Conservation (phyloP, 2,113 vertebrate genomes). For the Phasianus colchicus region DNA sequence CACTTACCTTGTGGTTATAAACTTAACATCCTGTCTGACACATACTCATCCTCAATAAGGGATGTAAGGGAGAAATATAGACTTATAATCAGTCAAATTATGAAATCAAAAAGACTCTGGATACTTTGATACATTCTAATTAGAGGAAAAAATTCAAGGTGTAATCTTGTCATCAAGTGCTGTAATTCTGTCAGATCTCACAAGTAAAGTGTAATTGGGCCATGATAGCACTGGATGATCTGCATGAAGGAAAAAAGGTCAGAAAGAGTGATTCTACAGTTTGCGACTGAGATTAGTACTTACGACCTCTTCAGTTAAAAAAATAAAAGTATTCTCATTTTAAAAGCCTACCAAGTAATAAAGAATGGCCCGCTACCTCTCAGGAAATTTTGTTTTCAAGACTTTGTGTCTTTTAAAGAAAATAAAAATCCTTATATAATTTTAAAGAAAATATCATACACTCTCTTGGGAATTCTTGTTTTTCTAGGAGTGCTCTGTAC, state of each 20-base stretch:
- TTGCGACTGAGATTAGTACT: neutral
- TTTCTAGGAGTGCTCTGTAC: neutral
- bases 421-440: neutral
- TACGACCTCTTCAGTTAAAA: neutral
- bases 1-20: neutral
- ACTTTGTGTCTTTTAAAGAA: neutral
- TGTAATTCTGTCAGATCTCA: constrained; percentile 61
- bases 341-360: neutral
- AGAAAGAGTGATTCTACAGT: neutral
- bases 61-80: neutral
- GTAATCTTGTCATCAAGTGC: constrained; percentile 24
- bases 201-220: constrained; percentile 24
- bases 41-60: neutral
- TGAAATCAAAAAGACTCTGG: constrained; percentile 58
- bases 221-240: neutral
- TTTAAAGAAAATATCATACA: neutral
- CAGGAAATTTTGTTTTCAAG: neutral
- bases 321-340: neutral
- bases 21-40: neutral
- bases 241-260: constrained; percentile 1
- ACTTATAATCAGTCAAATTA: neutral
- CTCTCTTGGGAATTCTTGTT: neutral
- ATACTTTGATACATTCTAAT: constrained; percentile 61
- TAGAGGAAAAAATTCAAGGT: constrained; percentile 10
- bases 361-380: neutral